phyloP scores from a whole-genome alignment of 64 coral and sea anemone genomes.

The Dendronephthya gigantea region DNA sequence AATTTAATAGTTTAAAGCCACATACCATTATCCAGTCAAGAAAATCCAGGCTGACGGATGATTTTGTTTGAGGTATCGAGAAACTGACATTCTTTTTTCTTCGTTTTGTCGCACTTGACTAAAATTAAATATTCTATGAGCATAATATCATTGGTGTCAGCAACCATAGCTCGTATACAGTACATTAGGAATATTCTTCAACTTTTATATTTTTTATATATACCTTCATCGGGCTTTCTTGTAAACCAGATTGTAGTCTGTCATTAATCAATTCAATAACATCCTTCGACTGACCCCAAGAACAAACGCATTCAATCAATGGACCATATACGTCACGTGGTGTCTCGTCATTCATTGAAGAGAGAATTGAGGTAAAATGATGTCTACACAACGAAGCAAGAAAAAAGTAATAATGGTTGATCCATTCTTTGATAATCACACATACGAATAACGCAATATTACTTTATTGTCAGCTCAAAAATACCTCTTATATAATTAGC shows the following conservation, averaged over 20 bases:
- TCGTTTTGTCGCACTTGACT: background rate
- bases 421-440: too few relatives aligned
- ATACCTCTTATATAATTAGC: too few relatives aligned
- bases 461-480: too few relatives aligned
- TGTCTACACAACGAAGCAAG: conserved; percentile 23
- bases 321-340: conserved; percentile 60
- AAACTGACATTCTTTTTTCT: background rate
- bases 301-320: conserved; percentile 58
- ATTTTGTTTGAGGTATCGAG: background rate
- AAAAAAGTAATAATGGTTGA: background rate
- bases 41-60: background rate
- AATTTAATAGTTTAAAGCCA: too few relatives aligned
- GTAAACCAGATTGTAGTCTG: background rate
- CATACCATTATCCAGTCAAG: conserved; percentile 17
- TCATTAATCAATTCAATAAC: conserved; percentile 58
- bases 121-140: background rate
- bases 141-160: too few relatives aligned
- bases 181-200: too few relatives aligned
- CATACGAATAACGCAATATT: too few relatives aligned
- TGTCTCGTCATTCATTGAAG: conserved; percentile 40
- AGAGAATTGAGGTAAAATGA: conserved; percentile 52
- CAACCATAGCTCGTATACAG: too few relatives aligned
- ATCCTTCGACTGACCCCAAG: conserved; percentile 51
- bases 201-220: background rate
- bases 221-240: background rate